Evolutionary conservation across 92 coral and sea anemone species (phyloP), one percentile per base, ranked within the genome.

Genomic region (Phenganax stokvisi): DNA sequence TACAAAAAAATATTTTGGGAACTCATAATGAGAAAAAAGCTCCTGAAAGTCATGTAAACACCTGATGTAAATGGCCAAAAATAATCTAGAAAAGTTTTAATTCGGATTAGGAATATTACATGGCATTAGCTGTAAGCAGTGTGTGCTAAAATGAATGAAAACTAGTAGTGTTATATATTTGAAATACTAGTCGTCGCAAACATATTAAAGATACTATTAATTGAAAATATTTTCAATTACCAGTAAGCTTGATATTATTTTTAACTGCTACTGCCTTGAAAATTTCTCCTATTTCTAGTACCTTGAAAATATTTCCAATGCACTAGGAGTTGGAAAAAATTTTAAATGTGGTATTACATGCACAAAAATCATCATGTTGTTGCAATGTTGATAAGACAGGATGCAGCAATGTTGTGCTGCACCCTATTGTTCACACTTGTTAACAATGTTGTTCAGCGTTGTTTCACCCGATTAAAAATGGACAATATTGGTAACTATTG

Each of bases 11-110:
- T 81, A 86, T 92, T 27, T 87, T 96, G 74, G 97, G 97, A 10
- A 96, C 99, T 25, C 91, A 92, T 0, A 84, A 87, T 27, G 99
- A 96, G 73, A 96, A 96, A 80, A 85, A 96, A 75, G 85, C 90
- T 10, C 99, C 99, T 3, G 74, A 79, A 13, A 3, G 11, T 52
- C 64, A 57, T 29, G 56, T 54, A 16, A 51, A 76, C 28, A 57
- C 69, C 56, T 76, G 67, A 76, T 25, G 9, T 0, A 27, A 54
- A 20, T 16, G 51, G 79, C 7, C 12, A 72, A 12, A 15, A 12
- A n/a, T 72, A 25, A 55, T 25, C 20, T 56, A 2, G 9, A 47
- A 3, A 44, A 73, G 10, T 7, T 28, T 28, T 0, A n/a, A 61
- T 61, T 0, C 0, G 8, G 25, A 17, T 61, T 61, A 6, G 0